A percentile compares a stretch with the other conserved stretches of the same genome.
Conservation (phyloP, 2,113 vertebrate genomes). For the Brachypteracias leptosomus region DNA sequence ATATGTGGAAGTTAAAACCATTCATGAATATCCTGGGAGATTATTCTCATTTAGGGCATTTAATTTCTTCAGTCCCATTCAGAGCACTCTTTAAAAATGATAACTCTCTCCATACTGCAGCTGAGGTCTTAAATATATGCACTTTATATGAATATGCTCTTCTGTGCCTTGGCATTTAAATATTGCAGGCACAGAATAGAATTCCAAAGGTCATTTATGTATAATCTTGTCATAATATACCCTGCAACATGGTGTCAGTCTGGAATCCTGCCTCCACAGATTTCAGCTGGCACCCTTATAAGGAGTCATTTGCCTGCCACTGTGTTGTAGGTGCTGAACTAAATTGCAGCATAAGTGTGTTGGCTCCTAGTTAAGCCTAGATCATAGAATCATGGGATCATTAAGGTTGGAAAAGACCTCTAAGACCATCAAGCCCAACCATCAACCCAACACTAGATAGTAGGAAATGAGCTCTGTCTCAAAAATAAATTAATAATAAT, state of each 20-base stretch:
- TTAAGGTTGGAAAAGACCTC: too few species aligned
- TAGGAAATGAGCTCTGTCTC: not conserved
- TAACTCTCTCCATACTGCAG: not conserved
- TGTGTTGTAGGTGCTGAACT: not conserved
- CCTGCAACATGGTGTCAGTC: not conserved
- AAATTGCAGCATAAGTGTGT: not conserved
- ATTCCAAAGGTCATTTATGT: not conserved
- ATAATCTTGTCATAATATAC: not conserved
- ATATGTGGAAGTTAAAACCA: not conserved
- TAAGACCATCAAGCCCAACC: too few species aligned
- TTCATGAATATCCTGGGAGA: not conserved
- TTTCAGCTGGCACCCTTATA: not conserved
- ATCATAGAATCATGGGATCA: too few species aligned
- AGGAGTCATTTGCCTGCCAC: not conserved
- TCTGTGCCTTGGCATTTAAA: not conserved
- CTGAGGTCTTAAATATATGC: not conserved
- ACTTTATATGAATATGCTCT: not conserved
- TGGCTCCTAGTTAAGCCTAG: not conserved
- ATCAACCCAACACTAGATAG: not conserved
- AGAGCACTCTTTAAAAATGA: not conserved
- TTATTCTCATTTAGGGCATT: not conserved
- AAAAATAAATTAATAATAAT: not conserved
- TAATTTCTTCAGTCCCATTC: slow-evolving; percentile 9
- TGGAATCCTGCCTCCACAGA: not conserved
- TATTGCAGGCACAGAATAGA: not conserved